phyloP scores from a whole-genome alignment of 2,888 invertebrate genomes.

The Vanessa cardui region DNA sequence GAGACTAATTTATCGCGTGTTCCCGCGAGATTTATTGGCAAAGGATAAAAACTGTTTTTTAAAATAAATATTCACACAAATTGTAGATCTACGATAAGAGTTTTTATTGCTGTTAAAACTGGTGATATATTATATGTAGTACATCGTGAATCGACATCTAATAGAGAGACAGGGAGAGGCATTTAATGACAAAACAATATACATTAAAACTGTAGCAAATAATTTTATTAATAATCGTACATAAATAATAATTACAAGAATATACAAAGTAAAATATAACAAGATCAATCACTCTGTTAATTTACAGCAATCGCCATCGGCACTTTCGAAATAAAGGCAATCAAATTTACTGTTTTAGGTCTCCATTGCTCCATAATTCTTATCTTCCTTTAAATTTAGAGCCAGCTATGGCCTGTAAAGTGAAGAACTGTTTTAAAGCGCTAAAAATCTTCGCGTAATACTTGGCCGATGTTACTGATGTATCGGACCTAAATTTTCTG shows the following conservation, averaged over 20 bases:
- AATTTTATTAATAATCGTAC: slow-evolving; percentile 70
- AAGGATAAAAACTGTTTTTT: slow-evolving; percentile 55
- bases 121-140: slow-evolving; percentile 6
- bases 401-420: slow-evolving; percentile 76
- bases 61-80: slow-evolving; percentile 42
- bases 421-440: slow-evolving; percentile 80
- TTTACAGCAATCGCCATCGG: slow-evolving; percentile 50
- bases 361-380: slow-evolving; percentile 26
- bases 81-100: slow-evolving; percentile 25
- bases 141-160: not conserved
- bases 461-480: slow-evolving; percentile 71
- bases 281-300: slow-evolving; percentile 57
- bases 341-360: slow-evolving; percentile 24
- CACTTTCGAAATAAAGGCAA: slow-evolving; percentile 34
- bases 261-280: slow-evolving; percentile 63
- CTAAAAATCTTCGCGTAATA: slow-evolving; percentile 76
- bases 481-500: slow-evolving; percentile 76
- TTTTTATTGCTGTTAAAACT: slow-evolving; percentile 14
- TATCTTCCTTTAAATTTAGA: slow-evolving; percentile 78
- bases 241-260: slow-evolving; percentile 73
- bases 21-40: slow-evolving; percentile 58
- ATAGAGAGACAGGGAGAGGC: not conserved
- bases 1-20: slow-evolving; percentile 62
- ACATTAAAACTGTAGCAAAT: slow-evolving; percentile 49
- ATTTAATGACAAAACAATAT: slow-evolving; percentile 33